phyloP scores from a whole-genome alignment of 2,797 vertebrate genomes.

The Momotus momota region DNA sequence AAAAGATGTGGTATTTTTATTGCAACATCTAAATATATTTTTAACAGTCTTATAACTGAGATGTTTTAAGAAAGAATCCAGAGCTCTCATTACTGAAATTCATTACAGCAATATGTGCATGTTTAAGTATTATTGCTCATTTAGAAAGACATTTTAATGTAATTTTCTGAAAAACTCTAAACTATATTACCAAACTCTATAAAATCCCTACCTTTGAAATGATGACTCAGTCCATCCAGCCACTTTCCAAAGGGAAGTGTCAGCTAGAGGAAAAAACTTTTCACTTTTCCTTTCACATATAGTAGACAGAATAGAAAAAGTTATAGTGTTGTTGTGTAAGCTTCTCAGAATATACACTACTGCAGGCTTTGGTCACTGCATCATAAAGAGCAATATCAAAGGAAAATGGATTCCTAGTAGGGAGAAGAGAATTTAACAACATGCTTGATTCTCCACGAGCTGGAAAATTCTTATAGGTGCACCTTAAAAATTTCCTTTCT shows the following conservation, averaged over 20 bases:
- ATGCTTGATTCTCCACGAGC: background rate
- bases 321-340: background rate
- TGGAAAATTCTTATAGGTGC: background rate
- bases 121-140: background rate
- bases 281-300: background rate
- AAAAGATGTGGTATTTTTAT: constrained; percentile 13
- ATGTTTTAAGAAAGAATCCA: constrained; percentile 11
- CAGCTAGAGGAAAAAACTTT: background rate
- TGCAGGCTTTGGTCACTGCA: background rate
- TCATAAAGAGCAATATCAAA: background rate
- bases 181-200: background rate
- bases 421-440: background rate
- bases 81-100: constrained; percentile 2
- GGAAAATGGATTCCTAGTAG: background rate
- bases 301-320: background rate
- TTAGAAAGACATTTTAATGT: background rate
- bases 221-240: background rate
- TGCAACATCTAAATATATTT: background rate
- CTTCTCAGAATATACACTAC: background rate
- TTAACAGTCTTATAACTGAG: background rate
- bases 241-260: background rate
- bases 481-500: background rate
- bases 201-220: background rate
- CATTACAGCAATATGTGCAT: background rate
- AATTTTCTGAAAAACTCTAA: background rate